Base-by-base conservation (phyloP, 2,113 vertebrate species). In the Chauna torquata region DNA sequence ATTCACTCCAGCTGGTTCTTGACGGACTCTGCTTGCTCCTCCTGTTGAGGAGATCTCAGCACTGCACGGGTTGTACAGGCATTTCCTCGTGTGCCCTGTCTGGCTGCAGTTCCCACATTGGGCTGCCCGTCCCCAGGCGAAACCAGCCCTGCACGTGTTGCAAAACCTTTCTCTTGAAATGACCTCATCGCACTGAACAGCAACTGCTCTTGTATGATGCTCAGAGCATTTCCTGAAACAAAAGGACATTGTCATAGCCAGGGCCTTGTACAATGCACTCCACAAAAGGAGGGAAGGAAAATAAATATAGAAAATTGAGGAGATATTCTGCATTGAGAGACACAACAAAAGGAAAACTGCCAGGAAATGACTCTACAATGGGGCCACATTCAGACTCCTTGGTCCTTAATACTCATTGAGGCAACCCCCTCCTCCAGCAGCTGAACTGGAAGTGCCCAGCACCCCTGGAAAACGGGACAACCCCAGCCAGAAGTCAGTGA, bases 241-340 rank as follows among this genome's bases (percentile, higher is more conserved):
- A 94, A 96, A 88, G 57, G 57, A 85, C 72, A 94, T 95, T 96
- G 95, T 94, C 91, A 89, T 36, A 85, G 54, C 70, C 54, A 79
- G 44, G 24, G 44, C 36, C 38, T 69, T 50, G 49, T 92, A 96
- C 95, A 92, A 91, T 97, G 70, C 19, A 6, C 82, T 65, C 65
- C 38, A 82, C 86, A 94, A 82, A 96, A 92, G 71, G 69, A 69
- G 95, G 86, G 89, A 89, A 94, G 83, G 62, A 79, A 95, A 87
- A 52, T 82, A 95, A 96, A 94, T 91, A 89, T 92, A 94, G 94
- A 94, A 97, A 96, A 97, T 54, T 44, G 45, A 87, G 78, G 49
- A 92, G 91, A 94, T 92, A 89, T 66, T 95, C 74, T 79, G 52
- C 11, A 27, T 85, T 96, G 58, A 85, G 91, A 87, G 88, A 96